Evolutionary conservation across 2,113 vertebrate genomes (phyloP), one percentile per base, ranked within the genome.

Genomic region (Marmota flaviventris): DNA sequence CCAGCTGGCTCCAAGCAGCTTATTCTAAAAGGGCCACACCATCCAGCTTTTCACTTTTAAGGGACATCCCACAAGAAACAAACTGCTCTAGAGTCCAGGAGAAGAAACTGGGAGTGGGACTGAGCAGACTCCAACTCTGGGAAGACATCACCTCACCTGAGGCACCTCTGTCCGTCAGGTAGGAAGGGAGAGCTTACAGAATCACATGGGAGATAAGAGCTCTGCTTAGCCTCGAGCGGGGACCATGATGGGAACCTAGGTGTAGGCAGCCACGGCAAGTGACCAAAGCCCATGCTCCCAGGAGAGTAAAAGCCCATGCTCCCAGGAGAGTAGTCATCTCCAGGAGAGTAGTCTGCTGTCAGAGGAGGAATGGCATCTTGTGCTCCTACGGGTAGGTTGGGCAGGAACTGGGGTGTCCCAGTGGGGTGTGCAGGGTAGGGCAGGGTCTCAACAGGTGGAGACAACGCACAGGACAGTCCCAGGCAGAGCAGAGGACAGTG

Each of bases 151-250:
- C 9, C 4, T 51, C 48, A 24, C 1, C 8, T 8, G n/a, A 0
- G 37, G 83, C 20, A 39, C 42, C 16, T 45, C 11, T 0, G 0
- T 9, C 61, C 0, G 4, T 6, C 1, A 0, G 0, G 5, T 37
- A 53, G 6, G 78, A 61, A 45, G 39, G 4, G 1, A 25, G 77
- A 65, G 58, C 22, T 45, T 4, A 17, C 10, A 45, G 32, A 58
- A 45, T 0, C 0, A 5, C 2, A 14, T 1, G 1, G 65, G 13
- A 37, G 34, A 22, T 42, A 1, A 4, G 1, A 6, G 65, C 29
- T n/a, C 9, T 4, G 8, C 1, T 11, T 20, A 16, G 85, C 37
- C 24, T 14, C 2, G 4, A 0, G 0, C 53, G 4, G 0, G 29
- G 10, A 53, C 45, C 37, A 34, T 0, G 0, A 17, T 1, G 1